phyloP scores from a whole-genome alignment of 2,113 vertebrate genomes.

The Plecotus auritus region DNA sequence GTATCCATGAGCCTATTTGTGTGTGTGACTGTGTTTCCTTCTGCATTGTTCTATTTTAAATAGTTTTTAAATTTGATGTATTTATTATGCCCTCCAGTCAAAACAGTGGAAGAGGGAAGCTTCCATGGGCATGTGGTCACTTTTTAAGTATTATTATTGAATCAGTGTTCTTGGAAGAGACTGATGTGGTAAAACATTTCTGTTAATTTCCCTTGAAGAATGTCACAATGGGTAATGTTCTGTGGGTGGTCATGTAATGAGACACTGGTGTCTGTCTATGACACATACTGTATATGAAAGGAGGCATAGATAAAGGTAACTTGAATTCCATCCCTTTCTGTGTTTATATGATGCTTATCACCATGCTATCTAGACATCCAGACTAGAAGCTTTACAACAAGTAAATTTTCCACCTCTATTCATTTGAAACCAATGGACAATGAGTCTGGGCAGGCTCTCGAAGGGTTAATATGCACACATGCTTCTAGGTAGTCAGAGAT shows the following conservation, averaged over 20 bases:
- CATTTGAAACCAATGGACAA: slow-evolving; percentile 31
- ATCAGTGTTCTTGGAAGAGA: slow-evolving; percentile 62
- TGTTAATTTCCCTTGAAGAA: slow-evolving; percentile 70
- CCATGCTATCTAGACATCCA: slow-evolving; percentile 59
- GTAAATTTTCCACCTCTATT: slow-evolving; percentile 44
- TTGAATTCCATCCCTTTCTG: slow-evolving; percentile 67
- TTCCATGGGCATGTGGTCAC: slow-evolving; percentile 55
- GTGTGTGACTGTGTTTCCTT: background rate
- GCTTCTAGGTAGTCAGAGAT: background rate
- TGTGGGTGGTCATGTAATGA: slow-evolving; percentile 74
- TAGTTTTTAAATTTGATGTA: slow-evolving; percentile 45
- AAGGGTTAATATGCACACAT: slow-evolving; percentile 39
- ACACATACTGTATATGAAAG: slow-evolving; percentile 73
- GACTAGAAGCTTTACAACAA: slow-evolving; percentile 59
- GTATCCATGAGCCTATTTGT: background rate
- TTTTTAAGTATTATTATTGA: slow-evolving; percentile 65
- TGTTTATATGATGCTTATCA: slow-evolving; percentile 75
- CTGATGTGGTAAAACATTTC: slow-evolving; percentile 62
- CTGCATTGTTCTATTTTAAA: background rate
- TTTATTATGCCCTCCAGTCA: slow-evolving; percentile 49
- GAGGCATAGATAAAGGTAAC: slow-evolving; percentile 72
- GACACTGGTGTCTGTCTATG: slow-evolving; percentile 74
- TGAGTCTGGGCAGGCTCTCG: background rate
- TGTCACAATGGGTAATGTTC: slow-evolving; percentile 67
- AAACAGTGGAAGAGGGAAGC: slow-evolving; percentile 19